phyloP scores from a whole-genome alignment of 2,113 vertebrate genomes.

The Ardeotis arabs region DNA sequence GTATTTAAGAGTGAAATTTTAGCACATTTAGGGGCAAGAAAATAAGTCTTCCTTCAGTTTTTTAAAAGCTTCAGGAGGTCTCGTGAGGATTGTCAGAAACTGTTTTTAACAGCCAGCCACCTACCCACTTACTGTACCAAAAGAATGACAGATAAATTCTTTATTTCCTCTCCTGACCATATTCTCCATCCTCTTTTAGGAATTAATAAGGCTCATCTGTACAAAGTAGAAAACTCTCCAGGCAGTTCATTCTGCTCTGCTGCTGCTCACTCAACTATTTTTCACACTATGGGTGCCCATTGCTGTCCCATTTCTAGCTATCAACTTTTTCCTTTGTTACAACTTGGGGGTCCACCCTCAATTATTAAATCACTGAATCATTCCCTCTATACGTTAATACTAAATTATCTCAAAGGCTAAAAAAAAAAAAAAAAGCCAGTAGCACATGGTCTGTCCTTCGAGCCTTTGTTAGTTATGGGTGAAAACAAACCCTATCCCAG shows the following conservation, averaged over 20 bases:
- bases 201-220: constrained; percentile 30
- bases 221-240: constrained; percentile 4
- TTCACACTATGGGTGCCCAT: not conserved
- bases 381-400: not conserved
- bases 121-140: not conserved
- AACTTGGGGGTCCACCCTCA: not conserved
- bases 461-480: constrained; percentile 14
- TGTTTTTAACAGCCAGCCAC: not conserved
- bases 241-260: constrained; percentile 11
- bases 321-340: not conserved
- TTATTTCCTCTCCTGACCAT: not conserved
- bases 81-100: not conserved
- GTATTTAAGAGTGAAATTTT: not conserved
- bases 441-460: not conserved
- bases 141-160: not conserved
- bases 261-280: not conserved
- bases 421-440: not conserved
- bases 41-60: not conserved
- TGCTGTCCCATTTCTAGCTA: not conserved
- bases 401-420: not conserved
- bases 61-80: not conserved
- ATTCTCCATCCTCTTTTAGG: not conserved
- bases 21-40: not conserved
- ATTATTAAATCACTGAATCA: not conserved
- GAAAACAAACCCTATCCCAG: not conserved